Conservation (phyloP, 1,140 invertebrate genomes). For the Magallana angulata region DNA sequence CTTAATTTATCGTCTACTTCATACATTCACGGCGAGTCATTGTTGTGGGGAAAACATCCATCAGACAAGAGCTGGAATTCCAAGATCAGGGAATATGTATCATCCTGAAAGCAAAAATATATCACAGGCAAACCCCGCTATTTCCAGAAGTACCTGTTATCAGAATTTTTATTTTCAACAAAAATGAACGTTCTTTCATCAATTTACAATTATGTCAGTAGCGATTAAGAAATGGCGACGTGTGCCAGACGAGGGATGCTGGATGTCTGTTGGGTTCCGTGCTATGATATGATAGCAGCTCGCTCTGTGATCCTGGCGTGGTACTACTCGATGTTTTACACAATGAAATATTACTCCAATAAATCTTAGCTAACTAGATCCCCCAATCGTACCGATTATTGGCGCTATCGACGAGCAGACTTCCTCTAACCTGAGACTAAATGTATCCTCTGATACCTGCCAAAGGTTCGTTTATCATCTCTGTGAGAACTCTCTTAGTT, state of each 20-base stretch:
- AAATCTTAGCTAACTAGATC: conserved; percentile 32
- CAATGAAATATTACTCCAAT: conserved; percentile 30
- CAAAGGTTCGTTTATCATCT: conserved; percentile 11
- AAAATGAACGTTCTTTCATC: conserved; percentile 28
- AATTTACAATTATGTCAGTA: conserved; percentile 22
- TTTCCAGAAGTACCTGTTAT: conserved; percentile 14
- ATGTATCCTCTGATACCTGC: conserved; percentile 11
- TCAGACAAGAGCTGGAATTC: background rate
- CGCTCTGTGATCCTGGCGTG: background rate
- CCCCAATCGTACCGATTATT: conserved; percentile 14
- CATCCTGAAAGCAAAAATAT: conserved; percentile 34
- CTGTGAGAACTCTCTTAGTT: background rate
- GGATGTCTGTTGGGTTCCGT: background rate
- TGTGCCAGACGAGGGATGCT: background rate
- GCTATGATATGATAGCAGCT: background rate
- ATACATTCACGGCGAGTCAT: background rate
- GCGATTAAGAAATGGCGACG: background rate
- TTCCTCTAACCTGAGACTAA: conserved; percentile 1
- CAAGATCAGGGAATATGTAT: background rate
- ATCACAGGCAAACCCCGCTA: conserved; percentile 8
- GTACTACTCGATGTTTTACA: conserved; percentile 13
- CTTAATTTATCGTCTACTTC: background rate
- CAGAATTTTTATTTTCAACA: conserved; percentile 21
- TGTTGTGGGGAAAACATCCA: conserved; percentile 9
- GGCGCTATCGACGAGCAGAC: conserved; percentile 30